Percentiles rank a stretch among this genome's conserved stretches.
These are phyloP conservation scores for Puntigrus tetrazona DNA, from an alignment of 2,113 vertebrate genomes.

Conservation along the genomic window DNA sequence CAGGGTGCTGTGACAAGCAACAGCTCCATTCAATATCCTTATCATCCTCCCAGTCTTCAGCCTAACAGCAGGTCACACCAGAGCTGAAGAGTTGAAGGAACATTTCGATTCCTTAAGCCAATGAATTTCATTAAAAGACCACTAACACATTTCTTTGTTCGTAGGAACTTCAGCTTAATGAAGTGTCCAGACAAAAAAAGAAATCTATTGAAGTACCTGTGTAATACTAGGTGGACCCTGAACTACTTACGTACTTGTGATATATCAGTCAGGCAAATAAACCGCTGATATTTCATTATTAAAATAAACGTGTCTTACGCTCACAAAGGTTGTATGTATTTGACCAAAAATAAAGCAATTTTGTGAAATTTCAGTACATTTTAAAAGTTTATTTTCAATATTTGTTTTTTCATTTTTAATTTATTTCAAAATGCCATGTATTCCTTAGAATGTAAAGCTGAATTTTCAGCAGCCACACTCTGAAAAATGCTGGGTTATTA, in stretches of 20 bases:
- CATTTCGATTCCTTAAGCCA: constrained; percentile 68
- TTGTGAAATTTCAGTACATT: too few species aligned
- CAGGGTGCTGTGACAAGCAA: constrained; percentile 58
- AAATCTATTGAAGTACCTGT: constrained; percentile 40
- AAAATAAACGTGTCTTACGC: too few species aligned
- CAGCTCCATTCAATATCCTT: constrained; percentile 71
- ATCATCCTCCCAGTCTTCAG: constrained; percentile 69
- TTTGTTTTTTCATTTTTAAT: not conserved
- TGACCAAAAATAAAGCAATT: too few species aligned
- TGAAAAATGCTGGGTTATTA: too few species aligned
- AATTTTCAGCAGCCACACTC: not conserved
- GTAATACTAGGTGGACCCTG: constrained; percentile 1
- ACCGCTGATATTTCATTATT: not conserved
- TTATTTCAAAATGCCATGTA: not conserved
- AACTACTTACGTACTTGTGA: not conserved
- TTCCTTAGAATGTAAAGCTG: not conserved
- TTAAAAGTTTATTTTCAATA: too few species aligned
- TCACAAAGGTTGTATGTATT: too few species aligned
- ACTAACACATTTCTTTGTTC: constrained; percentile 67
- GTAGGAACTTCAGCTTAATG: constrained; percentile 63
- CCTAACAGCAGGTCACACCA: constrained; percentile 65
- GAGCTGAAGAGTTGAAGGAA: constrained; percentile 57
- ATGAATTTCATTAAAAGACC: constrained; percentile 70
- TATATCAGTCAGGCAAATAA: not conserved
- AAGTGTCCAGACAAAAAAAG: constrained; percentile 60